Conservation (phyloP, 2,888 invertebrate species). For the Mimas tiliae region DNA sequence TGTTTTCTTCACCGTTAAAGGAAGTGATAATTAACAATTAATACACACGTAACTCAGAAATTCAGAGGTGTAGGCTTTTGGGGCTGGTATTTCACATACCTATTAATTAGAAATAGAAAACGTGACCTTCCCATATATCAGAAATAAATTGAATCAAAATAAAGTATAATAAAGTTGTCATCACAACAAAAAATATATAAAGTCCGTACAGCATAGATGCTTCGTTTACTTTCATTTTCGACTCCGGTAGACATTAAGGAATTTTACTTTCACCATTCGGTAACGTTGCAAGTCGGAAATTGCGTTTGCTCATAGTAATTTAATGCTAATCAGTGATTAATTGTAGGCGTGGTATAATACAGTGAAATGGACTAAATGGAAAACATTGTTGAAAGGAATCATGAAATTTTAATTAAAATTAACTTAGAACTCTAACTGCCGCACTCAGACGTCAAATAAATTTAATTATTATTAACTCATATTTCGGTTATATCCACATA, state of each 20-base stretch:
- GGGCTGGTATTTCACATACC: no score
- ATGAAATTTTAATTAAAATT: neutral
- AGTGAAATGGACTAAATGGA: neutral
- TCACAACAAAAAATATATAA: constrained; percentile 15
- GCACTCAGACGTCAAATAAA: neutral
- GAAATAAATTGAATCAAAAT: neutral
- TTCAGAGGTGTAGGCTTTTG: no score
- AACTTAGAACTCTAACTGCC: neutral
- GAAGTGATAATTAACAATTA: no score
- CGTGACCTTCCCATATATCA: neutral
- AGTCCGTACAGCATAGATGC: constrained; percentile 13
- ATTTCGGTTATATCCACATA: no score
- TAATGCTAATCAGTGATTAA: constrained; percentile 1
- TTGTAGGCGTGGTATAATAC: constrained; percentile 2
- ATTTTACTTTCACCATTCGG: constrained; percentile 32
- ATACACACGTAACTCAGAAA: no score
- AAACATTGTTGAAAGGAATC: neutral
- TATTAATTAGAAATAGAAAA: neutral
- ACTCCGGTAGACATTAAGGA: constrained; percentile 27
- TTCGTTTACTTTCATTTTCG: constrained; percentile 34
- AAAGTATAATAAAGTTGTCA: neutral
- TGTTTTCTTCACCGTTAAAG: no score
- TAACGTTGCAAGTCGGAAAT: constrained; percentile 22
- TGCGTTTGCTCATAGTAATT: constrained; percentile 21
- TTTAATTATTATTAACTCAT: neutral